Percentiles rank a stretch among this genome's conserved stretches.
phyloP scores from a whole-genome alignment of 2,113 vertebrate species.

The Corythoichthys haematopterus region DNA sequence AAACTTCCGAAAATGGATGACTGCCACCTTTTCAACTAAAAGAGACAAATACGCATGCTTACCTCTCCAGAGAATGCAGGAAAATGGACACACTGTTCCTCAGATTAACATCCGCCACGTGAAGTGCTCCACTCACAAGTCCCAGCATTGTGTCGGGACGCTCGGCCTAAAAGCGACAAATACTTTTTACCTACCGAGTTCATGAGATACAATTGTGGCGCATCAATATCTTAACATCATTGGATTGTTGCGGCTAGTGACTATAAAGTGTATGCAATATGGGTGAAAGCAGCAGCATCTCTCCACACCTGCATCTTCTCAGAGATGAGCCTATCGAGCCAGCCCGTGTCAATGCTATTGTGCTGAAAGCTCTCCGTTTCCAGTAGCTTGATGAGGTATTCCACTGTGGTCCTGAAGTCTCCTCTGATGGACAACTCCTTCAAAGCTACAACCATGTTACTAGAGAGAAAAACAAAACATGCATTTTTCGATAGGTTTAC shows the following conservation, averaged over 20 bases:
- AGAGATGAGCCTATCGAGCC: slow-evolving; percentile 92
- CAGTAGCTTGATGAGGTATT: slow-evolving; percentile 94
- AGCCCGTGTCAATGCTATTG: slow-evolving; percentile 94
- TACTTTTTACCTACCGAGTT: background rate
- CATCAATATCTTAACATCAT: background rate
- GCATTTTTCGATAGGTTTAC: background rate
- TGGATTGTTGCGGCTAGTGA: background rate
- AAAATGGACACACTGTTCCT: slow-evolving; percentile 96
- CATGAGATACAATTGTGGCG: background rate
- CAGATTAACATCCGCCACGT: slow-evolving; percentile 90
- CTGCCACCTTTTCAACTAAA: background rate
- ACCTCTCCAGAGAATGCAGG: slow-evolving; percentile 97
- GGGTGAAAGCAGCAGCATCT: background rate
- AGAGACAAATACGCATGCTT: slow-evolving; percentile 10
- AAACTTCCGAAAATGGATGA: background rate
- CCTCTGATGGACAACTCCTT: slow-evolving; percentile 97
- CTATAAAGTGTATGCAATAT: background rate
- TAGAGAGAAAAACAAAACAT: slow-evolving; percentile 45
- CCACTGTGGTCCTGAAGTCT: slow-evolving; percentile 96
- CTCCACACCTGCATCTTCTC: slow-evolving; percentile 94
- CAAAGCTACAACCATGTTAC: slow-evolving; percentile 97
- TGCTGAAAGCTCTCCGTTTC: slow-evolving; percentile 97
- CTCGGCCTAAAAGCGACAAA: slow-evolving; percentile 79
- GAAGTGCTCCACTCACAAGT: slow-evolving; percentile 91
- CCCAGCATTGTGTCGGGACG: slow-evolving; percentile 95